Evolutionary conservation across 1,140 invertebrate species (phyloP).

Genomic region (Octopus bimaculoides): DNA sequence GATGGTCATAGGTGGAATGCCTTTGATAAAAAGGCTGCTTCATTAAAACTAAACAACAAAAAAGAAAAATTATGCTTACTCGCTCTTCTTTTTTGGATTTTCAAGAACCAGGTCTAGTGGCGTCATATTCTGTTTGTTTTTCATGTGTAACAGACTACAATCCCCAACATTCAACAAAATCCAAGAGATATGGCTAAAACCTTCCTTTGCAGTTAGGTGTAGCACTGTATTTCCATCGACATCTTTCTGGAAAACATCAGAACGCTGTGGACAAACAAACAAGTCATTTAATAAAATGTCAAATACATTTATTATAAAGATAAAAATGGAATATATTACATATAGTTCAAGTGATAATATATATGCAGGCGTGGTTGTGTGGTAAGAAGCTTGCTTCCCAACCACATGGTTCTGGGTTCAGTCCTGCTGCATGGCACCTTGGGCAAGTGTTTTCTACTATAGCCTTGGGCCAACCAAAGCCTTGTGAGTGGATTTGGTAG

Average conservation of each 20-base stretch:
- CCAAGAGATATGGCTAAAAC: conserved; percentile 42
- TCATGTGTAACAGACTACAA: conserved; percentile 27
- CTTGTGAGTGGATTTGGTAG: no score
- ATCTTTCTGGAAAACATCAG: conserved; percentile 35
- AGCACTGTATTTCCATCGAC: conserved; percentile 42
- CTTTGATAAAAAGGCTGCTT: no score
- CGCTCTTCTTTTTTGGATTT: conserved; percentile 26
- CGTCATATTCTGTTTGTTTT: conserved; percentile 41
- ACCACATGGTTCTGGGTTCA: no score
- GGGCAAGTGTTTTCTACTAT: no score
- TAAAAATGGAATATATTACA: no score
- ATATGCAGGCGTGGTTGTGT: no score
- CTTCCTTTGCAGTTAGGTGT: conserved; percentile 42
- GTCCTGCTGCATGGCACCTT: no score
- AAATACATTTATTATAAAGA: not conserved
- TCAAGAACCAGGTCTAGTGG: conserved; percentile 37
- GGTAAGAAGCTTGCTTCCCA: no score
- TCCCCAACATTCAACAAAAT: conserved; percentile 33
- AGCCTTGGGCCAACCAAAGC: no score
- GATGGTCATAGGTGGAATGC: no score
- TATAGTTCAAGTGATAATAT: no score
- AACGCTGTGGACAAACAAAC: conserved; percentile 32
- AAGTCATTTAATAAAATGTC: not conserved
- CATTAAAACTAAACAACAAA: no score
- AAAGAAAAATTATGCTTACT: conserved; percentile 24